Evolutionary conservation across 2,888 invertebrate genomes (phyloP), one percentile per base, ranked within the genome.

Genomic region (Hirtodrosophila confusa): DNA sequence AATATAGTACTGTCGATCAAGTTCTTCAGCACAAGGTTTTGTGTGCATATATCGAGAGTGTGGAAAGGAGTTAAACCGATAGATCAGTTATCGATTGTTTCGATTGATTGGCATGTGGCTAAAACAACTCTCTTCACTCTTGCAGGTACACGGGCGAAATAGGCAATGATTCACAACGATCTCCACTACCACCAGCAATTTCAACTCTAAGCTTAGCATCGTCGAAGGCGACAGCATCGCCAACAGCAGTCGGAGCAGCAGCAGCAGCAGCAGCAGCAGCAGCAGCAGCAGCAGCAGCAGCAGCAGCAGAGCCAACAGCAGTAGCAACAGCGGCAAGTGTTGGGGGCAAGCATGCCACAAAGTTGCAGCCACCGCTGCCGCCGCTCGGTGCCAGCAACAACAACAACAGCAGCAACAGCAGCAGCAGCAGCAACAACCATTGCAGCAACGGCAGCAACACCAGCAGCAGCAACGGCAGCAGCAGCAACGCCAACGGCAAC

Each of bases 161-260:
- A 69, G 90, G 90, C 74, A 91, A 83, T 71, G 91, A 92, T 80
- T 89, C 89, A 78, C 92, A 91, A 87, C 89, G 91, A 89, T 91
- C 92, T 88, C 91, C 91, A 80, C 75, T 91, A 86, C 92, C 92
- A 87, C 88, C 91, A 88, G 90, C 90, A 84, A 89, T 90, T 88
- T 91, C 91, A 88, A 91, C 88, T 85, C 86, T 92, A 86, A 90
- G 89, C 88, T 86, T 91, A 85, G 90, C 90, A 77, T 86, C 87
- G 78, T 88, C 79, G 83, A 91, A 91, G 88, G 75, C 79, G 55
- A 45, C 79, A 1, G 17, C 17, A 17, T 17, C 17, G 17, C 17
- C 17, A 17, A 9, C 31, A 27, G 27, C 62, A 24, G 67, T 60
- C 35, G 60, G 17, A 17, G 17, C 35, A 11, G 36, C 29, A 47